These are phyloP conservation scores for Hydrozoanthus gracilis DNA, from an alignment of 92 coral and sea anemone species.

Conservation along the genomic window DNA sequence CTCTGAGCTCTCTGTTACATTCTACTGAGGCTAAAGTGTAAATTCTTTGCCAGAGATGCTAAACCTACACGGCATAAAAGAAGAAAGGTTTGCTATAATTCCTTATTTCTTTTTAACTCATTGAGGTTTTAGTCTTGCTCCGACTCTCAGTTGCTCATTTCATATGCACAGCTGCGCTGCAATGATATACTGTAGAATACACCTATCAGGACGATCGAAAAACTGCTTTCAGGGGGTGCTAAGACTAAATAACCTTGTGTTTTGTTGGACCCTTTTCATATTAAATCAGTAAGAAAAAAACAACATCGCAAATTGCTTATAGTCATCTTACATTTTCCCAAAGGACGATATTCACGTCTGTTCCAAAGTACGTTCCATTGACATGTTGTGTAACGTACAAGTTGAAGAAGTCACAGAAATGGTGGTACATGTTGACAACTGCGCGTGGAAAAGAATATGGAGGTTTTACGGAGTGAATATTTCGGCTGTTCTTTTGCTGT, in stretches of 20 bases:
- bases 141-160: no score
- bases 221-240: neutral
- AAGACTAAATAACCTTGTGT: neutral
- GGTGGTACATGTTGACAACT: conserved; percentile 99
- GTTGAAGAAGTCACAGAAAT: conserved; percentile 98
- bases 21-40: no score
- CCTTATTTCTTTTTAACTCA: no score
- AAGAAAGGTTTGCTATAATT: no score
- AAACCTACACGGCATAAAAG: no score
- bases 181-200: neutral
- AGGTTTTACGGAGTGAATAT: no score
- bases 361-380: conserved; percentile 87
- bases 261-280: neutral
- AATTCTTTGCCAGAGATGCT: no score
- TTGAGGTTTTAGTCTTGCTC: no score
- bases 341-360: conserved; percentile 85
- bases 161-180: no score
- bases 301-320: neutral
- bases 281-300: neutral
- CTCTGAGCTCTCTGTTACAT: no score
- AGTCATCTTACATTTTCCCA: conserved; percentile 87
- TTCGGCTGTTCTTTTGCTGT: no score
- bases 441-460: neutral
- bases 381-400: conserved; percentile 93
- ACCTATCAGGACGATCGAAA: neutral